These are phyloP conservation scores for Linurgus olivaceus DNA, from an alignment of 2,797 vertebrate species.

Conservation along the genomic window DNA sequence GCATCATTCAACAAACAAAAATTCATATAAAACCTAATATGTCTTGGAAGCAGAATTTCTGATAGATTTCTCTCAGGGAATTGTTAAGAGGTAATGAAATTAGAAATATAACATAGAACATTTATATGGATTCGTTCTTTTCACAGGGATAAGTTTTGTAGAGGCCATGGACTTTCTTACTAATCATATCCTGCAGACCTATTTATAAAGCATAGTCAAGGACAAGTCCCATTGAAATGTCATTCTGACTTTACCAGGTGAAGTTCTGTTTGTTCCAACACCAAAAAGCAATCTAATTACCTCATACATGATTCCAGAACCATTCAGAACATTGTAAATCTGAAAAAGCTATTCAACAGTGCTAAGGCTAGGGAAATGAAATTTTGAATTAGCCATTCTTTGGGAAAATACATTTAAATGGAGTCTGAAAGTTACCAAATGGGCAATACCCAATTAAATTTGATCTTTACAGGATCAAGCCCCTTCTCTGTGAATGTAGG, in stretches of 20 bases:
- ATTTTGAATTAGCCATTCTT: slow-evolving; percentile 43
- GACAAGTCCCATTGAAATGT: slow-evolving; percentile 18
- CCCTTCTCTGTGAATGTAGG: neutral
- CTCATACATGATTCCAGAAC: neutral
- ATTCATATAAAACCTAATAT: neutral
- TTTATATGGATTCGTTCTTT: neutral
- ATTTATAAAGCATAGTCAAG: slow-evolving; percentile 27
- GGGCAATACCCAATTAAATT: slow-evolving; percentile 14
- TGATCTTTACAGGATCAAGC: slow-evolving; percentile 23
- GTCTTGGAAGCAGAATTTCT: neutral
- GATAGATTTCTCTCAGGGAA: neutral
- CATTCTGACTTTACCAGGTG: slow-evolving; percentile 24
- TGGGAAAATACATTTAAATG: slow-evolving; percentile 23
- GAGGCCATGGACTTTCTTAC: neutral
- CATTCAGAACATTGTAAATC: slow-evolving; percentile 14
- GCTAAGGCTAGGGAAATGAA: slow-evolving; percentile 32
- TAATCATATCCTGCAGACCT: neutral
- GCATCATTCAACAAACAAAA: neutral
- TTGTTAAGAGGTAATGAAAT: neutral
- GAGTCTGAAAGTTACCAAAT: neutral
- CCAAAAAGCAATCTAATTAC: slow-evolving; percentile 28
- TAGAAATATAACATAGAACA: neutral
- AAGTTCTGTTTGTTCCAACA: slow-evolving; percentile 33
- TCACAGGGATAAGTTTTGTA: neutral
- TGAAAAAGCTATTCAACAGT: slow-evolving; percentile 34